Evolutionary conservation across 2,797 vertebrate species (phyloP).

Genomic region (Dryobates pubescens): DNA sequence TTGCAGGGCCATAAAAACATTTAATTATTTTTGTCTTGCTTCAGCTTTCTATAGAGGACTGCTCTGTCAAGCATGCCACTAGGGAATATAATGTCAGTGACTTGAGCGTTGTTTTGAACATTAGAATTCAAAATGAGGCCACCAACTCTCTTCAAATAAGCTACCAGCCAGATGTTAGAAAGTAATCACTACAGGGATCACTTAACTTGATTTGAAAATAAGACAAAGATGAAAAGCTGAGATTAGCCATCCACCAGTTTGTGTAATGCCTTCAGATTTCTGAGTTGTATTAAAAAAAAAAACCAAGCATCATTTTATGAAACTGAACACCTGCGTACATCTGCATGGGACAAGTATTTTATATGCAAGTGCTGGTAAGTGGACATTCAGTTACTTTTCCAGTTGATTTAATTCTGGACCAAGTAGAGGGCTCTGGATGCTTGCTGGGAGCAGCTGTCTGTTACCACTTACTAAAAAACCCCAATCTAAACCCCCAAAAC

Average conservation of each 20-base stretch:
- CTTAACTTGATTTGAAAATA: conserved; percentile 19
- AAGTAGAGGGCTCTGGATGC: background rate
- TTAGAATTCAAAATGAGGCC: conserved; percentile 37
- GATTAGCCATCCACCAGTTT: background rate
- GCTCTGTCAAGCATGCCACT: background rate
- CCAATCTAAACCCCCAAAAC: background rate
- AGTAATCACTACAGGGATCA: background rate
- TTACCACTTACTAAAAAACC: background rate
- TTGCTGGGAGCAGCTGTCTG: background rate
- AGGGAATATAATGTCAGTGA: background rate
- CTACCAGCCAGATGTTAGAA: conserved; percentile 19
- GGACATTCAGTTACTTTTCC: background rate
- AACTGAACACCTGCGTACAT: background rate
- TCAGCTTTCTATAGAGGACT: background rate
- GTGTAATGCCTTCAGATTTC: background rate
- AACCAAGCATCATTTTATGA: background rate
- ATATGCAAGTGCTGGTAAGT: background rate
- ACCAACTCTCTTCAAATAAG: conserved; percentile 9
- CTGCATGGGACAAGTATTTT: background rate
- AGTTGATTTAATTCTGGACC: background rate
- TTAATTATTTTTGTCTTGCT: background rate
- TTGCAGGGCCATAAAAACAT: background rate
- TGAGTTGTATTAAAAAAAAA: background rate
- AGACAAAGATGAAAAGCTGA: background rate
- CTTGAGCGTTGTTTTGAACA: background rate